Percentiles rank a stretch among this genome's conserved stretches.
Conservation (phyloP, 1,140 invertebrate species). For the Drosophila triauraria region DNA sequence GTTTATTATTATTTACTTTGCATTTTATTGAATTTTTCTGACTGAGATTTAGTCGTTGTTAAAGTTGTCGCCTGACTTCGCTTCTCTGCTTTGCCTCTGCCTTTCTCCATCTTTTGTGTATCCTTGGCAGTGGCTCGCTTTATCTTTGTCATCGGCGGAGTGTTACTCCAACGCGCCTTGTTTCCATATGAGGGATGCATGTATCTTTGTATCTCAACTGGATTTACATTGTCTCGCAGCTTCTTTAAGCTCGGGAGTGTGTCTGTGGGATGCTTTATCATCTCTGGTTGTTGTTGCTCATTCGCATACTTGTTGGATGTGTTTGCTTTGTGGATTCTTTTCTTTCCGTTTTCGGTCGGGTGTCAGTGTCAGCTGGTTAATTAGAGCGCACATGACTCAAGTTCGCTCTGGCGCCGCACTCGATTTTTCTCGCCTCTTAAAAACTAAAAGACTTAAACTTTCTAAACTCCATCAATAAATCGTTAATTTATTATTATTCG, state of each 20-base stretch:
- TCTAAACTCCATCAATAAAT: slow-evolving; percentile 51
- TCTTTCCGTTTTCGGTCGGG: slow-evolving; percentile 9
- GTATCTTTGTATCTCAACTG: slow-evolving; percentile 53
- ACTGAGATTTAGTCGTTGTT: slow-evolving; percentile 51
- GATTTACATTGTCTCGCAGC: slow-evolving; percentile 64
- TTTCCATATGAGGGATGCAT: slow-evolving; percentile 35
- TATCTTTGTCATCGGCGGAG: slow-evolving; percentile 66
- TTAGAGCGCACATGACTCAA: slow-evolving; percentile 72
- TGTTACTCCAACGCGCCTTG: slow-evolving; percentile 57
- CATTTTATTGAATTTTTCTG: slow-evolving; percentile 74
- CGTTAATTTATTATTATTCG: slow-evolving; percentile 35
- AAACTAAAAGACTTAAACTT: slow-evolving; percentile 25
- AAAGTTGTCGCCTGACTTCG: slow-evolving; percentile 68
- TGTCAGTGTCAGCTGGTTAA: slow-evolving; percentile 69
- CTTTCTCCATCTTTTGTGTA: not conserved
- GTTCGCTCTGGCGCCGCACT: slow-evolving; percentile 21
- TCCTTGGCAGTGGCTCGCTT: slow-evolving; percentile 33
- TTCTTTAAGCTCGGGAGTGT: slow-evolving; percentile 16
- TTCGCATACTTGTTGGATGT: slow-evolving; percentile 41
- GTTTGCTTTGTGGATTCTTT: slow-evolving; percentile 11
- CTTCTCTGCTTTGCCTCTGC: not conserved
- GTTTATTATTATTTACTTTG: slow-evolving; percentile 79
- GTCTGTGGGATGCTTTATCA: slow-evolving; percentile 56
- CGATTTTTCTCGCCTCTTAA: slow-evolving; percentile 24
- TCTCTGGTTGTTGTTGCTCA: slow-evolving; percentile 55